A percentile compares a stretch with the other conserved stretches of the same genome.
Conservation (phyloP, 2,113 vertebrate genomes). For the Beaufortia kweichowensis region DNA sequence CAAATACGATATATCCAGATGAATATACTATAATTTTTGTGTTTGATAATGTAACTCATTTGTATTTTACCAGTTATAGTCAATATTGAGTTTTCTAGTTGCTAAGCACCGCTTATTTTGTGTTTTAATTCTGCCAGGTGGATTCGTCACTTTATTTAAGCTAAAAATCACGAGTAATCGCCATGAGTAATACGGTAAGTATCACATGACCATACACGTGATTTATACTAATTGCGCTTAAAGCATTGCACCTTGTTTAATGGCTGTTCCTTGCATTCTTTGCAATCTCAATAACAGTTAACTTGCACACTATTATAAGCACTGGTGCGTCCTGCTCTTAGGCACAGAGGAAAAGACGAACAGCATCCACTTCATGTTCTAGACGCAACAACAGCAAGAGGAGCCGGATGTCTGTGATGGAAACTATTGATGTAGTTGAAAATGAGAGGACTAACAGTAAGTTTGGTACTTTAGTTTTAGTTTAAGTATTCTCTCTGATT, state of each 20-base stretch:
- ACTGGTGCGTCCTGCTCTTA: constrained; percentile 32
- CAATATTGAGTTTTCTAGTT: neutral
- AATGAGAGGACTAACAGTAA: constrained; percentile 58
- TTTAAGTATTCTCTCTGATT: neutral
- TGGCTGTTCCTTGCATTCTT: neutral
- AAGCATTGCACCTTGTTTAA: neutral
- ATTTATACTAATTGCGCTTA: constrained; percentile 9
- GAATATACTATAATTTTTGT: neutral
- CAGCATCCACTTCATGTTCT: constrained; percentile 53
- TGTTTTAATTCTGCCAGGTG: no score
- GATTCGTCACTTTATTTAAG: neutral
- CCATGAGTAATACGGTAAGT: constrained; percentile 63
- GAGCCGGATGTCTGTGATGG: constrained; percentile 55
- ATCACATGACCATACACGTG: constrained; percentile 18
- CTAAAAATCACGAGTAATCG: neutral
- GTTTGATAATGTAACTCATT: neutral
- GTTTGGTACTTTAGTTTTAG: constrained; percentile 40
- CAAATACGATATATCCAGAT: neutral
- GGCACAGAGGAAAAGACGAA: constrained; percentile 66
- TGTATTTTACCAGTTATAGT: neutral
- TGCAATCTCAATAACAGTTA: neutral
- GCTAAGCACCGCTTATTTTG: neutral
- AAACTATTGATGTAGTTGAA: constrained; percentile 67
- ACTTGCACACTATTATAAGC: neutral
- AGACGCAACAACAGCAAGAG: constrained; percentile 57